A percentile compares a stretch with the other conserved stretches of the same genome.
These are phyloP conservation scores for Pollachius pollachius DNA, from an alignment of 2,113 vertebrate genomes.

Conservation along the genomic window DNA sequence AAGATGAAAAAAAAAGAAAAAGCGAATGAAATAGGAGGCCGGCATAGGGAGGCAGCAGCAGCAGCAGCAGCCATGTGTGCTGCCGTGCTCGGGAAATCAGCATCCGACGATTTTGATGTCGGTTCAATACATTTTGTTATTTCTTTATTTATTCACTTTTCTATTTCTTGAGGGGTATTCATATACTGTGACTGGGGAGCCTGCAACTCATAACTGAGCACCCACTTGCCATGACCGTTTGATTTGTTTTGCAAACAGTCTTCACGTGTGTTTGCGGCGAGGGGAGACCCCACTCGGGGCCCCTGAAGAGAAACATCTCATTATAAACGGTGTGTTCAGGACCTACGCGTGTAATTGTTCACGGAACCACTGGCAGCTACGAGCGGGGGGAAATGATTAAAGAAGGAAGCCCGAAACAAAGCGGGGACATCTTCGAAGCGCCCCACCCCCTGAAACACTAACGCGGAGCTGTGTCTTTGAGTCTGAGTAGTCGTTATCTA, in stretches of 20 bases:
- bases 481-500: conserved; percentile 12
- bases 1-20: too few species aligned
- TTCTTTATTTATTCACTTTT: too few species aligned
- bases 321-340: conserved; percentile 44
- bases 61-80: too few species aligned
- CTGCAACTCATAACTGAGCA: too few species aligned
- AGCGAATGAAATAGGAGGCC: too few species aligned
- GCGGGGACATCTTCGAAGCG: conserved; percentile 24
- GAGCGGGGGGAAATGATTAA: conserved; percentile 37
- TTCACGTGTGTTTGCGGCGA: conserved; percentile 15
- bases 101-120: too few species aligned
- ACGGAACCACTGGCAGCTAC: conserved; percentile 24
- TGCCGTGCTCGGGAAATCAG: too few species aligned
- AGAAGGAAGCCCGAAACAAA: conserved; percentile 3
- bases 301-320: conserved; percentile 43
- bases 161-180: too few species aligned
- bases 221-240: not conserved
- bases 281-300: conserved; percentile 19
- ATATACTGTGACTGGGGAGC: too few species aligned
- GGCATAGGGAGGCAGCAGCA: too few species aligned
- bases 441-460: conserved; percentile 21
- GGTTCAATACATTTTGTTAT: too few species aligned
- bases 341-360: conserved; percentile 36
- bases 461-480: conserved; percentile 35
- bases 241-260: conserved; percentile 6